Conservation (phyloP, 2,888 invertebrate species). For the Notodonta ziczac region DNA sequence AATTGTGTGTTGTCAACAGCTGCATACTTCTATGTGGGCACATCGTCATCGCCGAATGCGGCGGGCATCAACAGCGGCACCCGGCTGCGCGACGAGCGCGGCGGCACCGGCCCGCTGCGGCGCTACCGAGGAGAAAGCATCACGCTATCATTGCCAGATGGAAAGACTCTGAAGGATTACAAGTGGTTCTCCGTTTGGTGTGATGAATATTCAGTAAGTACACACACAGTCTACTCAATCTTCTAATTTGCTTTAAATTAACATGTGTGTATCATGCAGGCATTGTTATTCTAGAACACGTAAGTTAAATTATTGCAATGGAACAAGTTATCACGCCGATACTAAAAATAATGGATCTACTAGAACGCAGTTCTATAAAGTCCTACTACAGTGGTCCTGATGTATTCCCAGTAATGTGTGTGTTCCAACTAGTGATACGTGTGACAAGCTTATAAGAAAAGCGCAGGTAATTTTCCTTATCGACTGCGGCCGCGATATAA, state of each 20-base stretch:
- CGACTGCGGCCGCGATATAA: background rate
- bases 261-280: too few species aligned
- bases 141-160: conserved; percentile 94
- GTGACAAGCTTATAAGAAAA: background rate
- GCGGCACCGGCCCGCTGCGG: conserved; percentile 90
- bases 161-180: conserved; percentile 91
- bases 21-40: conserved; percentile 95
- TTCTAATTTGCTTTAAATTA: too few species aligned
- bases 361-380: background rate
- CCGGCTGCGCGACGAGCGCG: conserved; percentile 93
- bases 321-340: too few species aligned
- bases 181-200: conserved; percentile 97
- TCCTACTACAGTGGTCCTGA: background rate
- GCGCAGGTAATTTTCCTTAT: background rate
- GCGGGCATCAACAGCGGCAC: conserved; percentile 81
- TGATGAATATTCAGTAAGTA: conserved; percentile 93
- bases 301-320: too few species aligned
- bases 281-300: too few species aligned
- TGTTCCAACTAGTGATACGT: background rate
- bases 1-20: conserved; percentile 81
- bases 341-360: too few species aligned
- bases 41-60: conserved; percentile 86
- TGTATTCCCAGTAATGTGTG: too few species aligned
- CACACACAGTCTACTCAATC: too few species aligned
- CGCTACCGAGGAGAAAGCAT: conserved; percentile 92